Percentiles rank a stretch among this genome's conserved stretches.
phyloP scores from a whole-genome alignment of 2,888 invertebrate species.

The Bursaphelenchus okinawaensis region DNA sequence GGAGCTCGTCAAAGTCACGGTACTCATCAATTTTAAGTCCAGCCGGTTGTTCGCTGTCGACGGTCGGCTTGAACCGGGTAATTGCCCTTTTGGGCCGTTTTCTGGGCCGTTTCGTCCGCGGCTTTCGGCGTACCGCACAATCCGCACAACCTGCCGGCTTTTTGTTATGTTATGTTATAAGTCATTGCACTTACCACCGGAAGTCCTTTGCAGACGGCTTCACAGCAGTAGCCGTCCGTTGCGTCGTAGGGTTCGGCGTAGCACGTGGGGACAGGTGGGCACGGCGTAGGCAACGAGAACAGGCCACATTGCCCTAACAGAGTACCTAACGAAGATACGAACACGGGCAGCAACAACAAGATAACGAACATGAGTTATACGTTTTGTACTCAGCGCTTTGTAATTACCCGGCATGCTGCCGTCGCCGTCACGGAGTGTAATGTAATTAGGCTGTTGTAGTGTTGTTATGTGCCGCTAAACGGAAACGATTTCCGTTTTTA shows the following conservation, averaged over 20 bases:
- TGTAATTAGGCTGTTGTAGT: too few relatives aligned
- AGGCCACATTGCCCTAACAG: not conserved
- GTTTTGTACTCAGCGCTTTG: not conserved
- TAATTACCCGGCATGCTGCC: not conserved
- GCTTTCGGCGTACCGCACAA: not conserved
- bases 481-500: not conserved
- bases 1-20: not conserved
- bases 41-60: not conserved
- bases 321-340: constrained; percentile 5
- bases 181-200: not conserved
- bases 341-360: constrained; percentile 13
- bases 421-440: too few relatives aligned
- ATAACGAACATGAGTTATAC: constrained; percentile 4
- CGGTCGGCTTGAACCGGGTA: not conserved
- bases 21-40: not conserved
- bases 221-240: not conserved
- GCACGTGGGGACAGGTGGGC: not conserved
- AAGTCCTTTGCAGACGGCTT: not conserved
- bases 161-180: not conserved
- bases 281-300: not conserved
- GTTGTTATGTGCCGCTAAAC: not conserved
- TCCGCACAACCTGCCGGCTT: not conserved
- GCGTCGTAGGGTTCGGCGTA: not conserved
- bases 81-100: not conserved
- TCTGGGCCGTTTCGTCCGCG: not conserved